These are phyloP conservation scores for Hydrozoanthus gracilis DNA, from an alignment of 92 coral and sea anemone genomes.

Conservation along the genomic window DNA sequence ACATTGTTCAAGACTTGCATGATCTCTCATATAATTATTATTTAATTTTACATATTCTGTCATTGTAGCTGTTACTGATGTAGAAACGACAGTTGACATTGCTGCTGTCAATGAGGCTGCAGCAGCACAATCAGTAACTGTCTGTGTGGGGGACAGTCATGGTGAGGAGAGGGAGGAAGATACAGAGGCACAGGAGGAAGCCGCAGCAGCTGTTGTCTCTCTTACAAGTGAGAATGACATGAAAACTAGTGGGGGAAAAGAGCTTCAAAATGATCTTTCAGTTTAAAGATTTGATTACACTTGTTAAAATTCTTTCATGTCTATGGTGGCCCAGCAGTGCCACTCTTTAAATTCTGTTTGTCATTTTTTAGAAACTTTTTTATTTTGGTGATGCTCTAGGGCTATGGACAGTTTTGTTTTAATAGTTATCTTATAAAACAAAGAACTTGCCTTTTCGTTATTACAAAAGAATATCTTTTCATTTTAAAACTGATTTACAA, in stretches of 20 bases:
- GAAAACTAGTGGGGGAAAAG: not conserved
- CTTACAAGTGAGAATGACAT: constrained; percentile 23
- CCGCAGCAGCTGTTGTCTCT: constrained; percentile 39
- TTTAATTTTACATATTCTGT: not conserved
- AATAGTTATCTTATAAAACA: too few species aligned
- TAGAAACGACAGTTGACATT: constrained; percentile 47
- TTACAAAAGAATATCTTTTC: too few species aligned
- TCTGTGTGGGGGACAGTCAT: constrained; percentile 4
- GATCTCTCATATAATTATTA: not conserved
- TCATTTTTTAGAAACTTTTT: too few species aligned
- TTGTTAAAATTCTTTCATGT: too few species aligned
- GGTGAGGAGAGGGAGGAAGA: constrained; percentile 36
- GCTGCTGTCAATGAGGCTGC: constrained; percentile 49
- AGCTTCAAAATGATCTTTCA: too few species aligned
- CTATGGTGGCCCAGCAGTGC: too few species aligned
- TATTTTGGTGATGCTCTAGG: too few species aligned
- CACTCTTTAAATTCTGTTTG: too few species aligned
- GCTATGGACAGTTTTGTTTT: too few species aligned
- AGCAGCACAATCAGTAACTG: constrained; percentile 32
- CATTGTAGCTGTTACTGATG: constrained; percentile 29
- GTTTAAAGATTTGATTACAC: too few species aligned
- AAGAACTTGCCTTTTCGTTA: too few species aligned
- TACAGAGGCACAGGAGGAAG: constrained; percentile 34
- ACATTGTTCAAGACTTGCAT: not conserved
- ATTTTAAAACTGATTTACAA: too few species aligned